A percentile compares a stretch with the other conserved stretches of the same genome.
These are phyloP conservation scores for Diarsia rubi DNA, from an alignment of 2,888 invertebrate genomes.

Conservation along the genomic window DNA sequence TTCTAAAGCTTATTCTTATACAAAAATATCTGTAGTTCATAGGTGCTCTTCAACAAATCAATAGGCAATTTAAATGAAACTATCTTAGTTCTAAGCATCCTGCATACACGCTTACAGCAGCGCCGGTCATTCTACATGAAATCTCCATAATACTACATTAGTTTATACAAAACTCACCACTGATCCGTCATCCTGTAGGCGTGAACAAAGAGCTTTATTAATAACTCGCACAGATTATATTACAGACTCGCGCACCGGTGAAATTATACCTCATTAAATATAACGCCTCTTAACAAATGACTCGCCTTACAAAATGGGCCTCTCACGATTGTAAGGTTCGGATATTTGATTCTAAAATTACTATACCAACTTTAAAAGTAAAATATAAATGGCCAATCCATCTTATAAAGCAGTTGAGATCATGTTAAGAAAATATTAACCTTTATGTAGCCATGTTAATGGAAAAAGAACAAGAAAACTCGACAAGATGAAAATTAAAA, in stretches of 20 bases:
- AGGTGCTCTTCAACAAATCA: neutral
- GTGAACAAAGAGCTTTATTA: slow-evolving; percentile 84
- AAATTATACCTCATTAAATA: slow-evolving; percentile 63
- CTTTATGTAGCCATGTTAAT: slow-evolving; percentile 16
- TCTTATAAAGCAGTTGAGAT: slow-evolving; percentile 13
- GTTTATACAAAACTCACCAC: slow-evolving; percentile 85
- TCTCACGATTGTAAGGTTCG: slow-evolving; percentile 52
- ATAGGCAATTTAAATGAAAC: neutral
- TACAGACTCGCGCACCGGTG: slow-evolving; percentile 60
- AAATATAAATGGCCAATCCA: slow-evolving; percentile 18
- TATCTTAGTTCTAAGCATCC: neutral
- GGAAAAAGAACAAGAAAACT: slow-evolving; percentile 29
- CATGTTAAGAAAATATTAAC: slow-evolving; percentile 13
- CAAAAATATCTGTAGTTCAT: neutral
- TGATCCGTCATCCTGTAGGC: slow-evolving; percentile 89
- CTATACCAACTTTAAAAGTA: slow-evolving; percentile 17
- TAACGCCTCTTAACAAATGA: slow-evolving; percentile 59
- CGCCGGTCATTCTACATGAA: slow-evolving; percentile 38
- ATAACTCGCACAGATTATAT: slow-evolving; percentile 72
- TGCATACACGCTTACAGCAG: neutral
- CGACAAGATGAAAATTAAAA: slow-evolving; percentile 43
- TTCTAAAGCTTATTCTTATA: neutral
- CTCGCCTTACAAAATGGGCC: slow-evolving; percentile 43
- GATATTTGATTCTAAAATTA: slow-evolving; percentile 47
- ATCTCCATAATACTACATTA: slow-evolving; percentile 59